Evolutionary conservation across 2,888 invertebrate species (phyloP), one percentile per base, ranked within the genome.

Genomic region (Penaeus monodon): DNA sequence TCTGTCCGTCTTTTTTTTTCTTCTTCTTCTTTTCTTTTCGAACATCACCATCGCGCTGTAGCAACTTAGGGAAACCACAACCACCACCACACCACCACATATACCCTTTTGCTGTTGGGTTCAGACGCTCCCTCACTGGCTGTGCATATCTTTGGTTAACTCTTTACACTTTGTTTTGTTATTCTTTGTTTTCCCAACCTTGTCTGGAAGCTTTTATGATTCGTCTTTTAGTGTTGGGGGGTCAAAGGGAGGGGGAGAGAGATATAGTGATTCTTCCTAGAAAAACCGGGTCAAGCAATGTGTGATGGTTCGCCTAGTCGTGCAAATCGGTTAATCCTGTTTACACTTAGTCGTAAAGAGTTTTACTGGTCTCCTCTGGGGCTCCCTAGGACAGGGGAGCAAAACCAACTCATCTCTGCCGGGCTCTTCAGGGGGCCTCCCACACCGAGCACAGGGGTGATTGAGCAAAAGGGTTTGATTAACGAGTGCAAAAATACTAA

Each of bases 61-160:
- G 81, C 57, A 29, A 63, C 57, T 73, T 73, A 65, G 73, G 70
- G 57, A 44, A 57, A 79, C 33, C 38, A 79, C 63, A 64, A 57
- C 86, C 81, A 70, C 84, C 78, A 86, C 82, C 81, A 81, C 86
- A 82, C 81, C 81, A 82, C 81, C 81, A 81, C 57, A 57, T 57
- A 17, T 57, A 57, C 57, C 57, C 57, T 57, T 57, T 17, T 57
- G 57, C 57, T 57, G 57, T 20, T 57, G 57, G 57, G 57, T 57
- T 57, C 57, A 57, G 57, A 57, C 57, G 57, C 57, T 57, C 57
- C 17, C 57, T 57, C 57, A 57, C 57, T 57, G 57, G 57, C 57
- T 57, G 57, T 57, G 57, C 57, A 57, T 57, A 57, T 57, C 57
- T 57, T 57, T 57, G 57, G 57, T 57, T 17, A 14, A 57, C 57